Percentiles rank a stretch among this genome's conserved stretches.
Conservation (phyloP, 2,113 vertebrate species). For the Theristicus caerulescens region DNA sequence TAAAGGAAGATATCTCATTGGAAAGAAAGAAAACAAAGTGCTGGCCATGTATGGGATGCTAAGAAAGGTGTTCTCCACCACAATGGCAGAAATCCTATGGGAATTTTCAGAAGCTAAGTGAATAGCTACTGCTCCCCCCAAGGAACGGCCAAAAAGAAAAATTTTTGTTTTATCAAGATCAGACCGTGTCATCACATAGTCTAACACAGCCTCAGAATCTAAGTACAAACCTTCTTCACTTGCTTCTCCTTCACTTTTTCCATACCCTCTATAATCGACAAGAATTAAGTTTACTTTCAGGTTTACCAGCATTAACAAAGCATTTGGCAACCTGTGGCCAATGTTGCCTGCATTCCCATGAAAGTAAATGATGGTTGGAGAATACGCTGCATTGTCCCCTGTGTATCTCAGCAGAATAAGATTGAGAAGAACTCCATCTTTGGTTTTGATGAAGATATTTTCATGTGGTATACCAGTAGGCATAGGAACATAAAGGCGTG, state of each 20-base stretch:
- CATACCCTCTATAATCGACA: constrained; percentile 96
- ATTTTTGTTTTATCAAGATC: constrained; percentile 99
- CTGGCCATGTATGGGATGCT: constrained; percentile 99
- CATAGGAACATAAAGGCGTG: constrained; percentile 96
- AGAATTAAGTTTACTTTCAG: constrained; percentile 94
- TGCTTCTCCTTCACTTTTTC: constrained; percentile 95
- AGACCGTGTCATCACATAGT: constrained; percentile 94
- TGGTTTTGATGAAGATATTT: constrained; percentile 93
- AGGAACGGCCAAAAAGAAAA: constrained; percentile 95
- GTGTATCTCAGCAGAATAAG: constrained; percentile 94
- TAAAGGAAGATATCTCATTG: constrained; percentile 92
- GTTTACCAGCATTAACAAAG: constrained; percentile 97
- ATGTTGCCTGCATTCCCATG: constrained; percentile 98
- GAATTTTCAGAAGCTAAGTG: constrained; percentile 93
- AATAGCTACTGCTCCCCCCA: constrained; percentile 95
- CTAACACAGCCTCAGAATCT: constrained; percentile 93
- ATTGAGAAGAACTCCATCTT: constrained; percentile 94
- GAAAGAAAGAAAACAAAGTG: constrained; percentile 96
- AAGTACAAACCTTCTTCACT: constrained; percentile 91
- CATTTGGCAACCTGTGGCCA: constrained; percentile 94
- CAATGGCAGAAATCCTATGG: constrained; percentile 92
- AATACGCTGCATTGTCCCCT: constrained; percentile 83
- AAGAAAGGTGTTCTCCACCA: constrained; percentile 98
- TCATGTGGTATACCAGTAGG: constrained; percentile 96
- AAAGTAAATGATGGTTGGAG: constrained; percentile 96